phyloP scores from a whole-genome alignment of 1,140 invertebrate genomes.

The Phymastichus coffea region DNA sequence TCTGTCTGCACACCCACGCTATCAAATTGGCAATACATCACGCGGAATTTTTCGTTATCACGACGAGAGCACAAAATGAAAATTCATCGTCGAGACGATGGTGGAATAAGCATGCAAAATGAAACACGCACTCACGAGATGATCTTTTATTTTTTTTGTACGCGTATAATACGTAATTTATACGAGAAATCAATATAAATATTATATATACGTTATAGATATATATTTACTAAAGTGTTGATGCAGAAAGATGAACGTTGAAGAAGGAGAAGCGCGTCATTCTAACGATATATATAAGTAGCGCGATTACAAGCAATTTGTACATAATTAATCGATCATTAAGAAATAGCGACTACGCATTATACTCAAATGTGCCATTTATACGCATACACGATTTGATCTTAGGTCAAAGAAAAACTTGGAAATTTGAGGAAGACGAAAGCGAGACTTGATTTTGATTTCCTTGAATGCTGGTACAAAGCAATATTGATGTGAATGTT shows the following conservation, averaged over 20 bases:
- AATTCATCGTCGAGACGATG: neutral
- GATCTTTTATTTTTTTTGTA: too few species aligned
- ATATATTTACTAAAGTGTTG: constrained; percentile 32
- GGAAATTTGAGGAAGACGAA: constrained; percentile 21
- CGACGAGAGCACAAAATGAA: constrained; percentile 10
- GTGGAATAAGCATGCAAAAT: too few species aligned
- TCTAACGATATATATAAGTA: neutral
- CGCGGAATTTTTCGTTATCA: too few species aligned
- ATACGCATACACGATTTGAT: constrained; percentile 32
- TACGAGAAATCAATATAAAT: constrained; percentile 23
- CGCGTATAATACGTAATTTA: too few species aligned
- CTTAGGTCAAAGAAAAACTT: constrained; percentile 5
- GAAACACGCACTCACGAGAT: too few species aligned
- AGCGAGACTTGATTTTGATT: too few species aligned
- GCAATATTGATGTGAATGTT: neutral
- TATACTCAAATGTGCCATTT: constrained; percentile 40
- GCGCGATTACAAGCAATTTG: constrained; percentile 11
- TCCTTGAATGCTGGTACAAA: constrained; percentile 3
- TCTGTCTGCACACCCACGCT: too few species aligned
- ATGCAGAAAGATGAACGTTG: constrained; percentile 23
- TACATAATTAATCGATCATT: constrained; percentile 20
- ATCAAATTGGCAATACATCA: too few species aligned
- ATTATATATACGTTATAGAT: constrained; percentile 29
- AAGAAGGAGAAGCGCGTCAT: neutral
- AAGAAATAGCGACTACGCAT: constrained; percentile 5